Evolutionary conservation across 23 tunicate genomes (phyloP).

Genomic region (Diplosoma virens): DNA sequence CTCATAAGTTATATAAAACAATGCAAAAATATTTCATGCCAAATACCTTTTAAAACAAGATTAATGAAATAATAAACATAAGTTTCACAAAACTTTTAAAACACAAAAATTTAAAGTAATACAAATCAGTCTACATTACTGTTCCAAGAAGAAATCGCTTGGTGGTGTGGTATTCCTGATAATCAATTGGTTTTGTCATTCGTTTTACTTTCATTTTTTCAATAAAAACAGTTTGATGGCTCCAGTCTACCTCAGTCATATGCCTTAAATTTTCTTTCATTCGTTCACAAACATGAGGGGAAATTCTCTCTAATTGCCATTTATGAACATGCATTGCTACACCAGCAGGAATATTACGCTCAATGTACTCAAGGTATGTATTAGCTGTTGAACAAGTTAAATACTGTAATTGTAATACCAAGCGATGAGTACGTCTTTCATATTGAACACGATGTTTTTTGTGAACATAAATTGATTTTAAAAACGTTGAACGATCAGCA

Average conservation of each 20-base stretch:
- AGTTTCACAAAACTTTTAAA: too few relatives aligned
- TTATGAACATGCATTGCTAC: slow-evolving; percentile 94
- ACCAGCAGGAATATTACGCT: slow-evolving; percentile 87
- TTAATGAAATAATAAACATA: too few relatives aligned
- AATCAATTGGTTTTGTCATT: slow-evolving; percentile 29
- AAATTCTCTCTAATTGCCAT: slow-evolving; percentile 66
- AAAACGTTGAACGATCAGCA: slow-evolving; percentile 59
- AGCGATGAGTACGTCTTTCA: slow-evolving; percentile 70
- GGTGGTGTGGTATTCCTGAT: slow-evolving; percentile 74
- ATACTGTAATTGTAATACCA: slow-evolving; percentile 69
- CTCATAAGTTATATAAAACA: too few relatives aligned
- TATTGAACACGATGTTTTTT: slow-evolving; percentile 85
- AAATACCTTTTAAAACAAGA: too few relatives aligned
- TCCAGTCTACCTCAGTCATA: slow-evolving; percentile 72
- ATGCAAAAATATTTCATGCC: too few relatives aligned
- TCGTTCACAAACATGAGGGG: slow-evolving; percentile 56
- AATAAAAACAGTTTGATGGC: slow-evolving; percentile 4
- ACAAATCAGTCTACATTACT: slow-evolving; percentile 9
- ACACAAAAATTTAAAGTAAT: too few relatives aligned
- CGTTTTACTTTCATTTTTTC: slow-evolving; percentile 27
- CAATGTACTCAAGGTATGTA: slow-evolving; percentile 70
- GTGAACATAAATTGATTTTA: slow-evolving; percentile 60
- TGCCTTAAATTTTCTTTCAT: slow-evolving; percentile 53
- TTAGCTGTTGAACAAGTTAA: slow-evolving; percentile 81
- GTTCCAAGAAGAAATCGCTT: slow-evolving; percentile 73